A percentile compares a stretch with the other conserved stretches of the same genome.
phyloP scores from a whole-genome alignment of 2,113 vertebrate genomes.

The Peromyscus californicus region DNA sequence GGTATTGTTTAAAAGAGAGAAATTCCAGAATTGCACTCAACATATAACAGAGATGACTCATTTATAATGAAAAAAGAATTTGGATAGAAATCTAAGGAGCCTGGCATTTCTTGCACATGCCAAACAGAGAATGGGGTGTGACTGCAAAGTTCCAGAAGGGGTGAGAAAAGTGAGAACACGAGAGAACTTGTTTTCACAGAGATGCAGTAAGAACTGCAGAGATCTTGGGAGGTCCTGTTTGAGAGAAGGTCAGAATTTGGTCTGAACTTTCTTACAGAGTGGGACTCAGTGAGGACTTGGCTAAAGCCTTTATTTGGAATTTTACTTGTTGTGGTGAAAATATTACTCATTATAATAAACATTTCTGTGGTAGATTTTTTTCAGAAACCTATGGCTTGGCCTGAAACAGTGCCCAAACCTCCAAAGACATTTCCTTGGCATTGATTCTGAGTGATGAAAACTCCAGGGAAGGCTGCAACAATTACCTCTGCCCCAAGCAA shows the following conservation, averaged over 20 bases:
- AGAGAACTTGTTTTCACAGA: neutral
- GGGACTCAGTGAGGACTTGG: neutral
- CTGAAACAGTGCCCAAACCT: neutral
- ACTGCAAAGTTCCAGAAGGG: neutral
- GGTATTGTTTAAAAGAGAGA: neutral
- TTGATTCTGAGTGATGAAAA: neutral
- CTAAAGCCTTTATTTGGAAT: neutral
- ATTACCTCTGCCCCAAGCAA: neutral
- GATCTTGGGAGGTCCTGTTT: neutral
- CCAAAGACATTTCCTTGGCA: neutral
- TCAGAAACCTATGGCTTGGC: neutral
- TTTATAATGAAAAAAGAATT: neutral
- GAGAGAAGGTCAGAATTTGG: neutral
- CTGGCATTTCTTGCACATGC: neutral
- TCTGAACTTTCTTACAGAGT: neutral
- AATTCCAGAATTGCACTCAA: neutral
- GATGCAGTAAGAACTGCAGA: neutral
- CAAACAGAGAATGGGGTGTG: neutral
- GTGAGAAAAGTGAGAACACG: neutral
- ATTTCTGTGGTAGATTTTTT: neutral
- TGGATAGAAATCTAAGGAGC: neutral
- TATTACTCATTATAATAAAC: neutral
- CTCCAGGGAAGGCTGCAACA: neutral
- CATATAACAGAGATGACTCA: neutral
- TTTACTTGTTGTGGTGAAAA: neutral